Percentiles rank a stretch among this genome's conserved stretches.
phyloP scores from a whole-genome alignment of 2,888 invertebrate species.

The Apeira syringaria region DNA sequence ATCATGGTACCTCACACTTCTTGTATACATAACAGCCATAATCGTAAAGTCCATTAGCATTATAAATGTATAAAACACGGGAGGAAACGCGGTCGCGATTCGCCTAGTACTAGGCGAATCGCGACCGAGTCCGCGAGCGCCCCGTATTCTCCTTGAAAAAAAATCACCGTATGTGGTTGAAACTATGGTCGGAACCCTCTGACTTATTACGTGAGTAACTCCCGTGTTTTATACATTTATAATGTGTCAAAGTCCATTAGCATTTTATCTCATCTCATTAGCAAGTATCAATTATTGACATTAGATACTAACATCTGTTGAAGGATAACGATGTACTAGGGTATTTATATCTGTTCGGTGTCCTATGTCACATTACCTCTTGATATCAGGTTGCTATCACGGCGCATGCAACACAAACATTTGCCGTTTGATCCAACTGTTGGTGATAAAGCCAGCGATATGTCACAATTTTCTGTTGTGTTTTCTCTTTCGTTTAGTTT shows the following conservation, averaged over 20 bases:
- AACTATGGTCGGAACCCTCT: no score
- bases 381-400: constrained; percentile 12
- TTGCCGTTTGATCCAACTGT: constrained; percentile 16
- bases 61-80: no score
- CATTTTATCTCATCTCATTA: constrained; percentile 10
- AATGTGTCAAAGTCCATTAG: constrained; percentile 10
- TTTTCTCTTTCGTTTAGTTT: neutral
- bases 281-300: constrained; percentile 3
- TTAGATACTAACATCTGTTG: constrained; percentile 2
- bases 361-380: constrained; percentile 10
- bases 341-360: constrained; percentile 1
- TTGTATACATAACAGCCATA: no score
- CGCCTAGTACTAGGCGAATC: no score
- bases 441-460: constrained; percentile 14
- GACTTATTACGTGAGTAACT: no score
- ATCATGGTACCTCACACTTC: no score
- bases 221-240: no score
- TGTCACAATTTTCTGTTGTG: constrained; percentile 6
- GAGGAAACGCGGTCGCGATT: no score
- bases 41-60: no score
- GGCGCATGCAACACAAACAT: constrained; percentile 12
- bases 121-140: no score
- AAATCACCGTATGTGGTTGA: no score
- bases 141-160: no score
- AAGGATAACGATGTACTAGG: constrained; percentile 5